Percentiles rank a stretch among this genome's conserved stretches.
These are phyloP conservation scores for Mormyrus proboscirostris DNA, from an alignment of 2,797 vertebrate genomes.

Conservation along the genomic window DNA sequence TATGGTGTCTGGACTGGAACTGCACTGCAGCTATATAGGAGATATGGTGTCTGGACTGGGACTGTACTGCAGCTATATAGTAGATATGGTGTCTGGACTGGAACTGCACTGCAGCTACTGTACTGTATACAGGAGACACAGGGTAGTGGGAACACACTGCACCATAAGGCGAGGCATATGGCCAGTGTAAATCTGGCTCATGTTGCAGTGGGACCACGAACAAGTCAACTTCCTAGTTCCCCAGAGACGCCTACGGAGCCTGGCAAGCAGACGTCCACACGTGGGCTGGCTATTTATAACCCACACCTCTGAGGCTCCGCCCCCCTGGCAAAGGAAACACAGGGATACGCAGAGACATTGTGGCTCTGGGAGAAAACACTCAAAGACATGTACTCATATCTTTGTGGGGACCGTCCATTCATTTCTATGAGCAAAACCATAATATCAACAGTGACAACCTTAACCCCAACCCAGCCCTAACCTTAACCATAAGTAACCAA, in stretches of 20 bases:
- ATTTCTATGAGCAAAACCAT: not conserved
- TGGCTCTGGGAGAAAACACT: constrained; percentile 9
- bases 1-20: no score
- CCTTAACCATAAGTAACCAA: not conserved
- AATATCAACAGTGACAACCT: not conserved
- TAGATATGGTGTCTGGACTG: no score
- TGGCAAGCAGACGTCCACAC: not conserved
- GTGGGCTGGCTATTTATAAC: constrained; percentile 16
- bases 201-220: not conserved
- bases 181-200: not conserved
- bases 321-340: not conserved
- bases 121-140: not conserved
- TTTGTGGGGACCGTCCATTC: not conserved
- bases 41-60: not conserved
- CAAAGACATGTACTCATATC: not conserved
- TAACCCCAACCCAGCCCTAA: not conserved
- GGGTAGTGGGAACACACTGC: not conserved
- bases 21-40: no score
- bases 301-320: not conserved
- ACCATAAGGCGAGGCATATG: not conserved
- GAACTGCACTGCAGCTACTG: no score
- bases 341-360: constrained; percentile 4
- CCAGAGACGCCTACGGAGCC: not conserved
- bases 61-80: not conserved
- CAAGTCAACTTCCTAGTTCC: not conserved